Evolutionary conservation across 2,113 vertebrate genomes (phyloP).

Genomic region (Ciconia stormi): DNA sequence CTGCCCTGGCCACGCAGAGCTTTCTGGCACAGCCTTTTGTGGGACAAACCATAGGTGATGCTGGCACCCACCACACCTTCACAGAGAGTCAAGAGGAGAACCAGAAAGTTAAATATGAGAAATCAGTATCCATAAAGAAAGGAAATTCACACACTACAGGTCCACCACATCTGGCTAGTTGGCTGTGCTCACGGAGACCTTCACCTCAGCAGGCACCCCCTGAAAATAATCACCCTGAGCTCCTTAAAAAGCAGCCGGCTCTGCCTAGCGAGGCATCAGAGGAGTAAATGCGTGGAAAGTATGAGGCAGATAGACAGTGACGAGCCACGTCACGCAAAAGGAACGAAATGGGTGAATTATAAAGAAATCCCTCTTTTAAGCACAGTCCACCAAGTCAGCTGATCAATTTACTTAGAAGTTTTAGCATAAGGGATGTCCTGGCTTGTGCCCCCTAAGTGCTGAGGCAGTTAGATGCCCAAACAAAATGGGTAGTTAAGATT

Average conservation of each 20-base stretch:
- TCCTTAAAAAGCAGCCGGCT: neutral
- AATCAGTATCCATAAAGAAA: neutral
- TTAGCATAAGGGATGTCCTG: neutral
- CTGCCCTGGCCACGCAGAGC: too few relatives aligned
- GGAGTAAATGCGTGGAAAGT: fast-evolving
- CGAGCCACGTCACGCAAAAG: fast-evolving
- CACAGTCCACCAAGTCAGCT: neutral
- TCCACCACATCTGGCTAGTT: neutral
- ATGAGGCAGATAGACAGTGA: neutral
- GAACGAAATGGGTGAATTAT: neutral
- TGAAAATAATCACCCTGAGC: neutral
- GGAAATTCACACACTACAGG: fast-evolving
- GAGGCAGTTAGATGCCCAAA: too few relatives aligned
- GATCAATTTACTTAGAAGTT: neutral
- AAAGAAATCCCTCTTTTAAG: neutral
- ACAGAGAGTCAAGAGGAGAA: neutral
- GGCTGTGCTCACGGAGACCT: neutral
- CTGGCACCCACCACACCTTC: neutral
- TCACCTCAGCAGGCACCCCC: too few relatives aligned
- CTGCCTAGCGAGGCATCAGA: neutral
- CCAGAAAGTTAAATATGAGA: neutral
- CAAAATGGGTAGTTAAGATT: neutral
- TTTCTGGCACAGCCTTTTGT: neutral
- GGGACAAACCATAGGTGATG: neutral
- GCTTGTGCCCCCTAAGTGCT: fast-evolving